Base-by-base conservation (phyloP, 2,113 vertebrate species). In the Gymnarchus niloticus region DNA sequence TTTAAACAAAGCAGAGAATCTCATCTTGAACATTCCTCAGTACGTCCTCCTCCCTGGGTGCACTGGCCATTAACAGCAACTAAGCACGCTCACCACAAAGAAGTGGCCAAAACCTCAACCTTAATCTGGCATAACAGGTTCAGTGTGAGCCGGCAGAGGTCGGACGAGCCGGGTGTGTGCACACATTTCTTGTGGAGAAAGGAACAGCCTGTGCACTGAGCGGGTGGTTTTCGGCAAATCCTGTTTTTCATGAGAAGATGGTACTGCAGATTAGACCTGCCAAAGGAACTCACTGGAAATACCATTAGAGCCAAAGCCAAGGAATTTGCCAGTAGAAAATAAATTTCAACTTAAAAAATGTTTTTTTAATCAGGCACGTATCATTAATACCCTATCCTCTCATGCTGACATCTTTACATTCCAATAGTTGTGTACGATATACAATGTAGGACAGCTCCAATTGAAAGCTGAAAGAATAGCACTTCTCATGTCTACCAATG, bases 61-160 rank as follows among this genome's bases (percentile, higher is more conserved):
- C 73, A 56, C 25, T 41, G 56, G 56, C 56, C 56, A 65, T 57
- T 59, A 57, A 49, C 77, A 81, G 56, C 1, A 23, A 48, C 19
- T 85, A 12, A n/a, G 14, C n/a, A 23, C 9, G 4, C 46, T 84
- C 5, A 28, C 77, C 77, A 25, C 57, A 56, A 9, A 76, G 21
- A 23, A 52, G 7, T 49, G 56, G 44, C 56, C 56, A 52, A 54
- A 73, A 21, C 28, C 73, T 57, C n/a, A 73, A 21, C 65, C 10
- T 86, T 86, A 83, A 86, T 86, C 80, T 69, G 65, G 56, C 14
- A n/a, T 73, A 33, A 86, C 57, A 56, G 80, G 80, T 83, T 56
- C 49, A 73, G 52, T 59, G n/a, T 3, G 21, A 51, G 19, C 57
- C 33, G 23, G 61, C 19, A 52, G 19, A 46, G 59, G 25, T 48